phyloP scores from a whole-genome alignment of 2,113 vertebrate genomes.

The Amphiprion ocellaris region DNA sequence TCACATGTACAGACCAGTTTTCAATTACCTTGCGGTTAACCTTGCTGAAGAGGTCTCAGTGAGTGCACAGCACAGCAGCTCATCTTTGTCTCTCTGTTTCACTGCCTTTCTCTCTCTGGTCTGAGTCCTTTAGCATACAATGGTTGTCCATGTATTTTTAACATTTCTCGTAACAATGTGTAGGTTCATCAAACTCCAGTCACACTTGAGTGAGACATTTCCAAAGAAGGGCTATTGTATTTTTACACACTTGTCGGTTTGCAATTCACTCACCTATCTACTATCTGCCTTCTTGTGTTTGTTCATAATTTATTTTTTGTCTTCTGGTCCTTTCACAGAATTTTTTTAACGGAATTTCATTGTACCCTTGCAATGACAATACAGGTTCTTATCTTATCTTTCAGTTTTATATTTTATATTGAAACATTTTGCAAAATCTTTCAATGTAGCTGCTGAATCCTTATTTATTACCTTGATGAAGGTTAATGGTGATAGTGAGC shows the following conservation, averaged over 20 bases:
- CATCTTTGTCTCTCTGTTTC: constrained; percentile 37
- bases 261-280: too few species aligned
- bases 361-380: too few species aligned
- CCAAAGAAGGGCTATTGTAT: not conserved
- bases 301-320: not conserved
- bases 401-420: not conserved
- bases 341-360: too few species aligned
- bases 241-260: not conserved
- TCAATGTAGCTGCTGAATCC: not conserved
- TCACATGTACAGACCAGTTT: constrained; percentile 71
- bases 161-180: not conserved
- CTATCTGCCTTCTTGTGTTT: not conserved
- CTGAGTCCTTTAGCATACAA: not conserved
- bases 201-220: not conserved
- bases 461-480: not conserved
- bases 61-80: constrained; percentile 56
- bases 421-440: not conserved
- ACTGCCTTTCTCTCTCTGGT: constrained; percentile 4
- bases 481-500: constrained; percentile 1
- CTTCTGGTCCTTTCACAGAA: not conserved
- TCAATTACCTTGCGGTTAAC: constrained; percentile 81
- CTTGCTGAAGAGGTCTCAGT: constrained; percentile 62
- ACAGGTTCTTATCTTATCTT: not conserved
- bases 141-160: not conserved
- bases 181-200: not conserved